Evolutionary conservation across 1,140 invertebrate species (phyloP).

Genomic region (Ephestia elutella): DNA sequence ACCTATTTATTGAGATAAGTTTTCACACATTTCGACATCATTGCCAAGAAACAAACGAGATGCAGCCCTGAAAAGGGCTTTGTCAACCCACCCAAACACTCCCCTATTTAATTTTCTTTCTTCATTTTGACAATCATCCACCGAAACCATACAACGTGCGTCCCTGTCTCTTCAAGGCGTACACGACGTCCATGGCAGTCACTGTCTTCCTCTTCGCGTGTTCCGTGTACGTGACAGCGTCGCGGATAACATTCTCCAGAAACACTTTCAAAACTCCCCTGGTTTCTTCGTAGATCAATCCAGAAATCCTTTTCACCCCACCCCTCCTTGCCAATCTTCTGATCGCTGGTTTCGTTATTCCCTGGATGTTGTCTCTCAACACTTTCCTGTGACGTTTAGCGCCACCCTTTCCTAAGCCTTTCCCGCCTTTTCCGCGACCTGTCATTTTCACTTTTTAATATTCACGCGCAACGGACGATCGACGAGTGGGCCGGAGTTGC

Average conservation of each 20-base stretch:
- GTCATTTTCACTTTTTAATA: slow-evolving; percentile 32
- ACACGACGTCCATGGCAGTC: slow-evolving; percentile 92
- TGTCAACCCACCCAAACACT: neutral
- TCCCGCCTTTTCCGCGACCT: slow-evolving; percentile 51
- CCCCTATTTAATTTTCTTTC: too few relatives aligned
- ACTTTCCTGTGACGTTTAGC: slow-evolving; percentile 78
- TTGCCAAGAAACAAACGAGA: neutral
- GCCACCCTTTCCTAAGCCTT: slow-evolving; percentile 47
- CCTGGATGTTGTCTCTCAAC: slow-evolving; percentile 55
- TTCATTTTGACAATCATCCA: slow-evolving; percentile 60
- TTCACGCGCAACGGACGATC: neutral
- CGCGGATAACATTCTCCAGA: slow-evolving; percentile 87
- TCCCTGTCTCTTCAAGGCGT: slow-evolving; percentile 88
- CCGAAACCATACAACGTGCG: slow-evolving; percentile 80
- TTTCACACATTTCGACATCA: neutral
- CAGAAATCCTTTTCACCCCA: slow-evolving; percentile 81
- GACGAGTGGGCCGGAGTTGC: neutral
- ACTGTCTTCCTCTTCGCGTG: slow-evolving; percentile 80
- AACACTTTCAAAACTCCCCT: slow-evolving; percentile 81
- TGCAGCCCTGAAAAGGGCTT: neutral
- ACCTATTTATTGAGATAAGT: too few relatives aligned
- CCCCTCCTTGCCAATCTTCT: slow-evolving; percentile 72
- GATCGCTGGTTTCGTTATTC: slow-evolving; percentile 49
- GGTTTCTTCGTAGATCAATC: slow-evolving; percentile 52
- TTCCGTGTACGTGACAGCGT: slow-evolving; percentile 83